Base-by-base conservation (phyloP, 2,888 invertebrate species). In the Lathronympha strigana region DNA sequence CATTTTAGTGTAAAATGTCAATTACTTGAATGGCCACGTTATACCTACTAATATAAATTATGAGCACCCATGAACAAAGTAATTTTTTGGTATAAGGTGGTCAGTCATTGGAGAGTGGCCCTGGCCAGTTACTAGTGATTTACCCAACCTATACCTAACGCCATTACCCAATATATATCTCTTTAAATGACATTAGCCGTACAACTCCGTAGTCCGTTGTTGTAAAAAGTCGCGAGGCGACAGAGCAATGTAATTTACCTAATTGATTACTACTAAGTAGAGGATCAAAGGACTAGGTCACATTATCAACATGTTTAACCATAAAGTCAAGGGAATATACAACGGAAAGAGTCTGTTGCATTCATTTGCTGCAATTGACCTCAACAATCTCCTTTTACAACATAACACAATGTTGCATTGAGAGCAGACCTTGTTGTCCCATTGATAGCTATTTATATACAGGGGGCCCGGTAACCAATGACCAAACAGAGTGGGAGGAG, bases 301-400 rank as follows among this genome's bases (percentile, higher is more conserved):
- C 25, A 36, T 49, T 49, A 55, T 63, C n/a, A 11, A 54, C 33
- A 36, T 19, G n/a, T 31, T 47, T 23, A 17, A 43, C 33, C 40
- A 50, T 17, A 38, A 38, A 57, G 64, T 60, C 45, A 53, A 60
- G 64, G 53, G 28, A 64, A 49, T 54, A 49, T 54, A 61, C 58
- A 66, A 60, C 64, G 53, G 64, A 60, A 66, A 54, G 31, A 17
- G 49, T 17, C 21, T 47, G 25, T 47, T 60, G 21, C 54, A 40
- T 66, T 40, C 43, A 57, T 57, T 61, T 33, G 43, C 58, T 64
- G 25, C 58, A 64, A 60, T 54, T 66, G 61, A 61, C 66, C 66
- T 54, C 31, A 49, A 47, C 47, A 49, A 57, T 63, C 47, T 63
- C 63, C 63, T 60, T 58, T 58, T 64, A 61, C 45, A 61, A 54